Conservation (phyloP, 2,888 invertebrate species). For the Drosophila kanekoi region DNA sequence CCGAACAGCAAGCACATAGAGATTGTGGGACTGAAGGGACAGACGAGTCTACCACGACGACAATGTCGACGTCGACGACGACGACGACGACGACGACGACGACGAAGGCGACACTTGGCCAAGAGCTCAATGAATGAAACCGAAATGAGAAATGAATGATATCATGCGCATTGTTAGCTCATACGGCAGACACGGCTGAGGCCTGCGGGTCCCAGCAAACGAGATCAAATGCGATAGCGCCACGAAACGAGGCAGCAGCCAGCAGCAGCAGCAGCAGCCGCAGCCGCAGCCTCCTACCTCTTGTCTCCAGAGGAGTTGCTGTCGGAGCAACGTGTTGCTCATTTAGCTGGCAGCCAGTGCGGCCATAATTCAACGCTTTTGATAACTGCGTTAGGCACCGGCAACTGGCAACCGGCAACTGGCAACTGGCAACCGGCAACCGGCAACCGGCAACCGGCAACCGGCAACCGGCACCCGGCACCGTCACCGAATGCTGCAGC, state of each 20-base stretch:
- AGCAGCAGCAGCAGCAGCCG: slow-evolving; percentile 26
- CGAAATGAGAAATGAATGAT: slow-evolving; percentile 75
- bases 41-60: slow-evolving; percentile 14
- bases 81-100: slow-evolving; percentile 20
- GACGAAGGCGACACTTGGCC: slow-evolving; percentile 68
- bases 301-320: slow-evolving; percentile 20
- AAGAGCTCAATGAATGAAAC: slow-evolving; percentile 74
- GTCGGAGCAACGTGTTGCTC: slow-evolving; percentile 66
- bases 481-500: slow-evolving; percentile 1
- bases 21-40: slow-evolving; percentile 21
- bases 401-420: slow-evolving; percentile 23
- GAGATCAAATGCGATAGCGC: slow-evolving; percentile 84
- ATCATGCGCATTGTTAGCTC: slow-evolving; percentile 77
- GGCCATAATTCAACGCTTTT: slow-evolving; percentile 83
- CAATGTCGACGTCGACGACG: slow-evolving; percentile 17
- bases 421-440: too few relatives aligned
- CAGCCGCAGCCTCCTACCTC: slow-evolving; percentile 3
- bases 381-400: slow-evolving; percentile 75
- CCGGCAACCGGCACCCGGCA: slow-evolving; percentile 17
- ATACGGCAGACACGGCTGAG: slow-evolving; percentile 42
- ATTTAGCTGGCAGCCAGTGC: slow-evolving; percentile 72
- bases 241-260: slow-evolving; percentile 70
- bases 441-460: slow-evolving; percentile 31
- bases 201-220: slow-evolving; percentile 78
- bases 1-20: slow-evolving; percentile 29